Evolutionary conservation across 2,113 vertebrate species (phyloP).

Genomic region (Acanthochromis polyacanthus): DNA sequence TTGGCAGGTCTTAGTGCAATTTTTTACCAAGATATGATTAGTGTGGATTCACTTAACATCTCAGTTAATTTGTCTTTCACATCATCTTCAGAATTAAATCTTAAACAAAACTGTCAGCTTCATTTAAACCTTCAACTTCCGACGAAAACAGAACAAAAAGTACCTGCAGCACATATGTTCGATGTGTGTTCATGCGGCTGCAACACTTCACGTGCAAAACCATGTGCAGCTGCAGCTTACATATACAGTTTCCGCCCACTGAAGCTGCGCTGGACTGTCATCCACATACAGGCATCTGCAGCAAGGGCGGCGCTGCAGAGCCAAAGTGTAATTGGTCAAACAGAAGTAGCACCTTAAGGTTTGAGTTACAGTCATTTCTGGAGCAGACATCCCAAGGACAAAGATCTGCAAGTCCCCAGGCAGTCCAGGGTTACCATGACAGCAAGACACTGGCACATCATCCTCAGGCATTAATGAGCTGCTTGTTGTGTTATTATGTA

Average conservation of each 20-base stretch:
- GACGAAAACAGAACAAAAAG: not conserved
- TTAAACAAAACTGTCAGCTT: not conserved
- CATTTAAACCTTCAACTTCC: not conserved
- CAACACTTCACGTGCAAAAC: slow-evolving; percentile 48
- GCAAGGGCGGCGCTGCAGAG: not conserved
- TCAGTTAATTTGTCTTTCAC: no score
- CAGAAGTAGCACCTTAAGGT: not conserved
- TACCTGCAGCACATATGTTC: not conserved
- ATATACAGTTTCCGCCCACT: slow-evolving; percentile 13
- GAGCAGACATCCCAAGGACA: slow-evolving; percentile 6
- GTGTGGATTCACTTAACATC: no score
- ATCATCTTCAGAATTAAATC: no score
- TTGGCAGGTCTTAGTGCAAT: no score
- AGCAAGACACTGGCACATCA: not conserved
- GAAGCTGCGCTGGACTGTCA: not conserved
- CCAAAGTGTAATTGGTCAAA: not conserved
- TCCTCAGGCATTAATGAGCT: not conserved
- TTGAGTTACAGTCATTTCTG: not conserved
- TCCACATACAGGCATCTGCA: not conserved
- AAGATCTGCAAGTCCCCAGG: not conserved
- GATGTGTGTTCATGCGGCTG: fast-evolving
- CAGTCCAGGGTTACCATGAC: not conserved
- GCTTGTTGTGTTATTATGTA: not conserved
- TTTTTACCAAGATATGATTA: no score
- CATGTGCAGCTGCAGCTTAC: slow-evolving; percentile 51